Base-by-base conservation (phyloP, 92 coral and sea anemone genomes). In the Porites divaricata region DNA sequence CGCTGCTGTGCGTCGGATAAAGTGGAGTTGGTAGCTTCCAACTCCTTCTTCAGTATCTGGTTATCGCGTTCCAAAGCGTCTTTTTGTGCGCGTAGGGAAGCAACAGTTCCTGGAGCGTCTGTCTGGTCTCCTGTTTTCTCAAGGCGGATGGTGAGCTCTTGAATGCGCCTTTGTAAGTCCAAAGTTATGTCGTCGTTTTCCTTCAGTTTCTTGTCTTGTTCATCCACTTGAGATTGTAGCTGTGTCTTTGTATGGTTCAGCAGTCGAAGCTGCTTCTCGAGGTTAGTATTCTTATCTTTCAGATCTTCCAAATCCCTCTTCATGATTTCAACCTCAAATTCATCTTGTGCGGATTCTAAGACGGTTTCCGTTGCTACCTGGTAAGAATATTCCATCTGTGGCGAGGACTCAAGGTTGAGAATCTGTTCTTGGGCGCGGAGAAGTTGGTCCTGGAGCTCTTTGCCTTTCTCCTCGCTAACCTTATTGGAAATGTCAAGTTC, bases 21-120 rank as follows among this genome's bases (percentile, higher is more conserved):
- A 63, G 89, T 75, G 49, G 53, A 62, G 72, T 92, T 92, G 67
- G 90, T 67, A 59, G 94, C 81, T 25, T 85, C 88, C 63, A 97
- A 78, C 64, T 97, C 99, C 70, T 93, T 94, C 84, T 74, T 97
- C 2, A 95, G 88, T 93, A 93, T 95, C 76, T 93, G 89, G 90
- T 90, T 95, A 62, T 97, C 99, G 48, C 96, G 95, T 81, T 97
- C 98, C 57, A 97, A 74, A 52, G 92, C 83, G 76, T 95, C 92
- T 67, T 89, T 93, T 70, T 94, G 98, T 67, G 91, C 88, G 45
- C 98, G 95, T 25, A 97, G 88, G 50, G 98, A 95, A 13, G 90
- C 93, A 49, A 97, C 91, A 16, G 92, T 86, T 21, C 95, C 95
- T 12, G 98, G 95, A 51, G 93, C 95, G 70, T 94, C 98, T 9